Base-by-base conservation (phyloP, 2,888 invertebrate species). In the Morpho achilles region DNA sequence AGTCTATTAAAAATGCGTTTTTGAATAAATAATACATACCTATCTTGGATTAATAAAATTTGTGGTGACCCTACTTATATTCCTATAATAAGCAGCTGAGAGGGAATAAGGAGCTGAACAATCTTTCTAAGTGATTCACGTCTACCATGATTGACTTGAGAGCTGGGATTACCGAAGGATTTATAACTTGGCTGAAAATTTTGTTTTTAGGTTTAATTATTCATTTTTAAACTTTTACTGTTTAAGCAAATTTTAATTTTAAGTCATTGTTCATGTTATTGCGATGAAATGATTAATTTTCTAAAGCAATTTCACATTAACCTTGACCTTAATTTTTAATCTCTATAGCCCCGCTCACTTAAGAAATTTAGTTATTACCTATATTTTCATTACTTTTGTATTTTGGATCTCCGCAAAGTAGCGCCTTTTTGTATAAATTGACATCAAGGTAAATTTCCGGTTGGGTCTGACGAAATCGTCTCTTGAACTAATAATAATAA, bases 71-170 rank as follows among this genome's bases (percentile, higher is more conserved):
- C 40, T 16, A 57, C 8, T 46, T 51, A 51, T 41, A 51, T 51
- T 48, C 23, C 47, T 52, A 57, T 50, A 40, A 56, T 56, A 44
- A 55, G 22, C n/a, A 56, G 50, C 32, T 46, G 46, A 56, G 48
- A 57, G 43, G 42, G 22, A 10, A 52, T 48, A 48, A 57, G 52
- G 7, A 42, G 45, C 46, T 56, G n/a, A 41, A 45, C 45, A 44
- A 51, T 51, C 52, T 52, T 40, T 43, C 41, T 48, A 47, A 57
- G 51, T 57, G 52, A 57, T 52, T 48, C 43, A 22, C 48, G 42
- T 52, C 43, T 48, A 46, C 52, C 39, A 16, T 51, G 48, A 57
- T 57, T 43, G 48, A 52, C 47, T n/a, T 39, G 39, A 57, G 52
- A 10, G 47, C 41, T 41, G 16, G 8, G 45, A 51, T 48, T 46